A percentile compares a stretch with the other conserved stretches of the same genome.
Evolutionary conservation across 2,113 vertebrate species (phyloP).

Genomic region (Mormoops blainvillei): DNA sequence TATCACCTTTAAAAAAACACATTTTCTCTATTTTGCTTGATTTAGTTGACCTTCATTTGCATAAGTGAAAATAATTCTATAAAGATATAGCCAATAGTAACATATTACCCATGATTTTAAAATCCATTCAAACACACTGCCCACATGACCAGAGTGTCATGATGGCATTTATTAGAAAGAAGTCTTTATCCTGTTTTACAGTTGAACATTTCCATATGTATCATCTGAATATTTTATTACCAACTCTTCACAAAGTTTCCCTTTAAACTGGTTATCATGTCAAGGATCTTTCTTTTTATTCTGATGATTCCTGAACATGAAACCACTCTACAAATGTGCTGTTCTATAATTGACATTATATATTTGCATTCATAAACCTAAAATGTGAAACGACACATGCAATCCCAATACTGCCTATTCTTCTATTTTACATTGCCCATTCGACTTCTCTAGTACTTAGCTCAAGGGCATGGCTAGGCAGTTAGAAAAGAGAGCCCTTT

Average conservation of each 20-base stretch:
- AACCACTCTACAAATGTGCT: neutral
- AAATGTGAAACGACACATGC: neutral
- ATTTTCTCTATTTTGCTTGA: neutral
- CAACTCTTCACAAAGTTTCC: neutral
- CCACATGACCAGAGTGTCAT: neutral
- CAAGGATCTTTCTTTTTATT: neutral
- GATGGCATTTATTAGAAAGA: neutral
- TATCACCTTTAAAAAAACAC: neutral
- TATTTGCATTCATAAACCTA: neutral
- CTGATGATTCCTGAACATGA: neutral
- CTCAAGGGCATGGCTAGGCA: neutral
- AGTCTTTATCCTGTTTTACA: neutral
- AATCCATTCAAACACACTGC: neutral
- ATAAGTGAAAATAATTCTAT: neutral
- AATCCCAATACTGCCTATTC: neutral
- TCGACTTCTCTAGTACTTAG: neutral
- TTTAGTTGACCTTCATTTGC: neutral
- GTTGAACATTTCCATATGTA: neutral
- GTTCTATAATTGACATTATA: neutral
- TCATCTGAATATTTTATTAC: neutral
- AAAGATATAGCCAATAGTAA: neutral
- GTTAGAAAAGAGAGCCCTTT: constrained; percentile 4
- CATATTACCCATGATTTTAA: neutral
- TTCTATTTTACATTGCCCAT: neutral
- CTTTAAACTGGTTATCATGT: neutral